Evolutionary conservation across 2,888 invertebrate species (phyloP), one percentile per base, ranked within the genome.

Genomic region (Gerosis bhagava): DNA sequence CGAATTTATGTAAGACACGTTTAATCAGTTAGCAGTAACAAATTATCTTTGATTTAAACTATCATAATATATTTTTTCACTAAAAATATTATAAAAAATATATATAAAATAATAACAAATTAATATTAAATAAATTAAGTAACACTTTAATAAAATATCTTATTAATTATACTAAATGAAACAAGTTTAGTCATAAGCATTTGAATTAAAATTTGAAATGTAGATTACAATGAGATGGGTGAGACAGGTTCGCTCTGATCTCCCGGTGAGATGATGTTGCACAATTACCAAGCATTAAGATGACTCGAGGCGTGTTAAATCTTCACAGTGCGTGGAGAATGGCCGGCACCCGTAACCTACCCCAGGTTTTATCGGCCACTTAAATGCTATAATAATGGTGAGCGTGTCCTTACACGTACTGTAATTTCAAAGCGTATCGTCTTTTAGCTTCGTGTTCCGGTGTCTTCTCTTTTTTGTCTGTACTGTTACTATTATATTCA

Each of bases 211-310:
- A 35, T 29, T 29, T n/a, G 12, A 21, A 21, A 11, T 12, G 12
- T 17, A 26, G n/a, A n/a, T 29, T 39, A 59, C 62, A 60, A 60
- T 63, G 60, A 56, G 54, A 57, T 53, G 57, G 62, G 59, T 57
- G 12, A 29, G 40, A 40, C 40, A 40, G 40, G 19, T 31, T n/a
- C 31, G 31, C 19, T 15, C 7, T 57, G 55, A 56, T 57, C 58
- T 53, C 51, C 15, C n/a, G 53, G 55, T 57, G 60, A 62, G 60
- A 64, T 70, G 69, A 69, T 67, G 66, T 68, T 70, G 63, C 70
- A 67, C 70, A 71, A 83, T 83, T 82, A 83, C 68, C 51, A 65
- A 62, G 67, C 76, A 79, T 81, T 82, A 81, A 76, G 77, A 72
- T 60, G 63, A 68, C 70, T 62, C 60, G 63, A 71, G 73, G 64